These are phyloP conservation scores for Siniperca obscura DNA, from an alignment of 2,797 vertebrate species.

Conservation along the genomic window DNA sequence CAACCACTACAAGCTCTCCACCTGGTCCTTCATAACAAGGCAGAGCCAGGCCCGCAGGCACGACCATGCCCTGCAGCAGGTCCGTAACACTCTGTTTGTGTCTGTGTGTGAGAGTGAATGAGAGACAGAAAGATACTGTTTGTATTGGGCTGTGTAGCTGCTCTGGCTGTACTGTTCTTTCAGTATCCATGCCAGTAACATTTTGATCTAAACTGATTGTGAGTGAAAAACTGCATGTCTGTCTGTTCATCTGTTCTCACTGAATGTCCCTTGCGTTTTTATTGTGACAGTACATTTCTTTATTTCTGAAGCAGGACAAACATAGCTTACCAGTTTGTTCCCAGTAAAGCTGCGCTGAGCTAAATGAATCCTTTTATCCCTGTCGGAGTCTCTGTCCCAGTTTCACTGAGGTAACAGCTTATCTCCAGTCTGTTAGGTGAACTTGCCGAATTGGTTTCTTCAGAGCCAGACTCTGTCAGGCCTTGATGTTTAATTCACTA, in stretches of 20 bases:
- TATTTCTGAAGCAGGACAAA: slow-evolving; percentile 59
- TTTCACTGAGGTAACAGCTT: slow-evolving; percentile 64
- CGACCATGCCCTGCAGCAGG: slow-evolving; percentile 90
- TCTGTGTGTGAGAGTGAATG: background rate
- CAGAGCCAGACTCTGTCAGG: slow-evolving; percentile 59
- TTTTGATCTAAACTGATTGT: slow-evolving; percentile 41
- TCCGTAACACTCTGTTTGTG: slow-evolving; percentile 71
- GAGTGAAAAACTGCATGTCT: slow-evolving; percentile 10
- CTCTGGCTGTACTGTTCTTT: slow-evolving; percentile 21
- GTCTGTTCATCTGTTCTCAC: slow-evolving; percentile 49
- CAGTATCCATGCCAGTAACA: slow-evolving; percentile 37
- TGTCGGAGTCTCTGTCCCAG: slow-evolving; percentile 54
- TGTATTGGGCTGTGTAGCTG: slow-evolving; percentile 20
- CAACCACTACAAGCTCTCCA: slow-evolving; percentile 94
- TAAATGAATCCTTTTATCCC: slow-evolving; percentile 61
- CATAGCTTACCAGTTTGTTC: slow-evolving; percentile 60
- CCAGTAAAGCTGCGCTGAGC: slow-evolving; percentile 53
- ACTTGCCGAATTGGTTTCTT: slow-evolving; percentile 66
- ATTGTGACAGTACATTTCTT: slow-evolving; percentile 44
- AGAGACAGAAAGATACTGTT: slow-evolving; percentile 19
- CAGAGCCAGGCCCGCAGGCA: slow-evolving; percentile 91
- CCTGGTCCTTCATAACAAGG: slow-evolving; percentile 92
- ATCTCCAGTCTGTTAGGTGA: slow-evolving; percentile 62
- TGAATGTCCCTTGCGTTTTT: slow-evolving; percentile 35
- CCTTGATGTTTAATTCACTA: slow-evolving; percentile 79